Evolutionary conservation across 1,140 invertebrate species (phyloP).

Genomic region (Eueides isabella): DNA sequence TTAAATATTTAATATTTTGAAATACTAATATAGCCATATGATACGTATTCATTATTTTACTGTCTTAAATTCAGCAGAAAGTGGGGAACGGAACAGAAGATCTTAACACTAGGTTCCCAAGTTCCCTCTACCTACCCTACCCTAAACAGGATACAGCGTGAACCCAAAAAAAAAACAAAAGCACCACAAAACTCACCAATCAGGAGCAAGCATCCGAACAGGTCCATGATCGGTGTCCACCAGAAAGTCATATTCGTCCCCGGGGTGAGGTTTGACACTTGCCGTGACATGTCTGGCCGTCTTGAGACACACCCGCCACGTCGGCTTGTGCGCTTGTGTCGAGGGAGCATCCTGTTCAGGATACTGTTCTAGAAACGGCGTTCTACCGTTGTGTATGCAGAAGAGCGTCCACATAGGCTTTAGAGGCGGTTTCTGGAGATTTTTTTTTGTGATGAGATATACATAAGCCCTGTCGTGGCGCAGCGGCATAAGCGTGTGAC

Average conservation of each 20-base stretch:
- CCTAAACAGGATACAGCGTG: neutral
- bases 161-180: no score
- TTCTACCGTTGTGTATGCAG: conserved; percentile 71
- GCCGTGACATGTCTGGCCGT: conserved; percentile 64
- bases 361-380: conserved; percentile 71
- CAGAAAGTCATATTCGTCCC: conserved; percentile 66
- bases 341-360: conserved; percentile 50
- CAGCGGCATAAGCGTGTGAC: no score
- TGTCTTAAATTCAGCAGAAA: no score
- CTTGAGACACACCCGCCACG: conserved; percentile 61
- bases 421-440: conserved; percentile 59
- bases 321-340: conserved; percentile 55
- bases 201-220: conserved; percentile 69
- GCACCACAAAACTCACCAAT: conserved; percentile 59
- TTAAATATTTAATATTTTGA: no score
- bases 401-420: conserved; percentile 74
- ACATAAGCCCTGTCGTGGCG: no score
- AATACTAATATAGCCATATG: no score
- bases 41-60: no score
- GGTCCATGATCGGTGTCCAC: conserved; percentile 66
- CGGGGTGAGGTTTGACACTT: conserved; percentile 58
- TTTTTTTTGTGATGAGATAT: no score
- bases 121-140: neutral
- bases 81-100: no score
- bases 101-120: neutral